phyloP scores from a whole-genome alignment of 2,797 vertebrate species.

The Apodemus agrarius region DNA sequence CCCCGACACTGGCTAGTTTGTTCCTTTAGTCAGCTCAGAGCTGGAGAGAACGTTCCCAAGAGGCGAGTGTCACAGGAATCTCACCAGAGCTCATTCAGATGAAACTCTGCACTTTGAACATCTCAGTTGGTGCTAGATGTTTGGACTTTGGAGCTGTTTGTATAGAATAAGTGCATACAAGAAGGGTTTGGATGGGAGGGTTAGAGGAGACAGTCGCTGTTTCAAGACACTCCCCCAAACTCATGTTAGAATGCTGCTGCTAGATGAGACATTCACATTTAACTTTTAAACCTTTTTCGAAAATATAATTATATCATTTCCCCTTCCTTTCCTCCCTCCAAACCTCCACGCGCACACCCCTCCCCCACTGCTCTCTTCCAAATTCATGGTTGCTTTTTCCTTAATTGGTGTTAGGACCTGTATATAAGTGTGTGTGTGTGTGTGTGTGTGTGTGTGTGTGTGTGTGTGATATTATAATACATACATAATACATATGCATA shows the following conservation, averaged over 20 bases:
- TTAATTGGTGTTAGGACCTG: neutral
- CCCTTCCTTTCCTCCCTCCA: neutral
- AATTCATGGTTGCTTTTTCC: neutral
- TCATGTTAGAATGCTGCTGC: neutral
- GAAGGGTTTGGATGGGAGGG: neutral
- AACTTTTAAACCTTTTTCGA: neutral
- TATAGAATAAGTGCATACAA: too few species aligned
- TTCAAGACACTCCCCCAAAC: neutral
- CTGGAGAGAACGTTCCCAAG: neutral
- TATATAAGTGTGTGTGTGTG: neutral
- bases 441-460: neutral
- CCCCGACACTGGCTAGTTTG: neutral
- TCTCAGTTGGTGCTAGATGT: neutral
- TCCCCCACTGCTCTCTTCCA: neutral
- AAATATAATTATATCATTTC: neutral
- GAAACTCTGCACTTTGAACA: neutral
- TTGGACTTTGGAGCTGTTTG: neutral
- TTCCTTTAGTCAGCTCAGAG: neutral
- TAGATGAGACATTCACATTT: neutral
- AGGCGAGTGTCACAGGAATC: neutral
- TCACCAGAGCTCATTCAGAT: neutral
- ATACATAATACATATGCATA: neutral
- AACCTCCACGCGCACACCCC: neutral
- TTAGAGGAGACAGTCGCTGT: neutral
- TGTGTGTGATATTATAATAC: neutral